Evolutionary conservation across 1,140 invertebrate genomes (phyloP).

Genomic region (Hylaeus anthracinus): DNA sequence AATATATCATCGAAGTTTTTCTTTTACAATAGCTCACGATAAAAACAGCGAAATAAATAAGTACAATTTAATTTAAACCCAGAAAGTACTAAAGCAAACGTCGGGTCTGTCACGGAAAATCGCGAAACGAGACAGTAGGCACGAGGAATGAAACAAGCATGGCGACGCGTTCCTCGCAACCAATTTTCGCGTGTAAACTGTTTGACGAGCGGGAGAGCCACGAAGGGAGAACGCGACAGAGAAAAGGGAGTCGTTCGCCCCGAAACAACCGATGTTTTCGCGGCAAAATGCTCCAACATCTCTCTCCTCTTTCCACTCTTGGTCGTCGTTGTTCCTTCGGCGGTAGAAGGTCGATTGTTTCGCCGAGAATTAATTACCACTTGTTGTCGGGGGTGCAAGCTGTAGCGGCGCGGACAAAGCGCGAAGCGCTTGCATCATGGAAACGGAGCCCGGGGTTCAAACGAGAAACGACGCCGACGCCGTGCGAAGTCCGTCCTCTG

Average conservation of each 20-base stretch:
- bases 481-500: slow-evolving; percentile 21
- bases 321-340: slow-evolving; percentile 28
- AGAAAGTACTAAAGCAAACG: too few species aligned
- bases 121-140: not conserved
- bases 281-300: slow-evolving; percentile 40
- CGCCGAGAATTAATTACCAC: slow-evolving; percentile 78
- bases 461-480: slow-evolving; percentile 56
- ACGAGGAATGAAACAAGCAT: too few species aligned
- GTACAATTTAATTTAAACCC: too few species aligned
- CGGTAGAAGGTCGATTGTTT: slow-evolving; percentile 69
- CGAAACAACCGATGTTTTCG: slow-evolving; percentile 27
- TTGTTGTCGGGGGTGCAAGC: slow-evolving; percentile 64
- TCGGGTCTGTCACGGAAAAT: too few species aligned
- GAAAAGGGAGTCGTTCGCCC: slow-evolving; percentile 43
- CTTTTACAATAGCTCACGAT: too few species aligned
- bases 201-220: slow-evolving; percentile 14
- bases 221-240: not conserved
- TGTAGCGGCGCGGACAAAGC: slow-evolving; percentile 66
- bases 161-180: not conserved
- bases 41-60: too few species aligned
- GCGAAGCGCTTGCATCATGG: slow-evolving; percentile 69
- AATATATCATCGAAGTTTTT: too few species aligned
- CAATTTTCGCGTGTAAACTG: slow-evolving; percentile 18
- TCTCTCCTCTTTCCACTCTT: slow-evolving; percentile 8
- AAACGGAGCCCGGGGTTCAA: slow-evolving; percentile 65